Base-by-base conservation (phyloP, 2,888 invertebrate species). In the Sarcophaga rosellei region DNA sequence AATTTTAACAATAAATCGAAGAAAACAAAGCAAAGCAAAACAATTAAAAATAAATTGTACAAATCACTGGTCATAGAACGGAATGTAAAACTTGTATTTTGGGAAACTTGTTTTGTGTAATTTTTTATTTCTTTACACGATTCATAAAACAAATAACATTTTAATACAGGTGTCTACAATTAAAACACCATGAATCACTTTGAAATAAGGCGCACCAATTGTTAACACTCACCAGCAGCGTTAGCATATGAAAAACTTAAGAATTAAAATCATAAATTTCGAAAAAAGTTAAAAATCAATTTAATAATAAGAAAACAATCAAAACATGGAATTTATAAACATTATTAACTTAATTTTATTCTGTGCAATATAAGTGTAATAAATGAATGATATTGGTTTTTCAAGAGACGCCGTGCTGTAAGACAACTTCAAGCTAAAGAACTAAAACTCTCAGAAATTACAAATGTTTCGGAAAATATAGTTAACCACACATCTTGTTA, bases 91-190 rank as follows among this genome's bases (percentile, higher is more conserved):
- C 57, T 44, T 15, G 47, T 20, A 63, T 35, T 53, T 20, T 35
- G 10, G 59, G 21, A 59, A 45, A 76, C 76, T 77, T 59, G 76
- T 82, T 82, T 47, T 53, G 53, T 53, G 4, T 53, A 15, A 4
- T 53, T 53, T 53, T 47, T 15, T 53, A 10, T 15, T 53, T 53
- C 17, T 53, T 53, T 53, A 15, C 17, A 53, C 53, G 53, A 53
- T 53, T 53, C 45, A 53, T 35, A 6, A 11, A 65, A 78, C 21
- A 65, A 65, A 65, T 74, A 81, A 20, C 12, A 66, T 59, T 82
- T 66, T 82, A 53, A n/a, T 72, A 76, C 82, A 82, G 82, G 82
- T 82, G 82, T 77, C 53, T 77, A 59, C 72, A 77, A 82, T 82
- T 82, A 82, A 72, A 77, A 25, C 65, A 82, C 62, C 77, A 75